A percentile compares a stretch with the other conserved stretches of the same genome.
These are phyloP conservation scores for Zaprionus camerounensis DNA, from an alignment of 1,140 invertebrate genomes.

Conservation along the genomic window DNA sequence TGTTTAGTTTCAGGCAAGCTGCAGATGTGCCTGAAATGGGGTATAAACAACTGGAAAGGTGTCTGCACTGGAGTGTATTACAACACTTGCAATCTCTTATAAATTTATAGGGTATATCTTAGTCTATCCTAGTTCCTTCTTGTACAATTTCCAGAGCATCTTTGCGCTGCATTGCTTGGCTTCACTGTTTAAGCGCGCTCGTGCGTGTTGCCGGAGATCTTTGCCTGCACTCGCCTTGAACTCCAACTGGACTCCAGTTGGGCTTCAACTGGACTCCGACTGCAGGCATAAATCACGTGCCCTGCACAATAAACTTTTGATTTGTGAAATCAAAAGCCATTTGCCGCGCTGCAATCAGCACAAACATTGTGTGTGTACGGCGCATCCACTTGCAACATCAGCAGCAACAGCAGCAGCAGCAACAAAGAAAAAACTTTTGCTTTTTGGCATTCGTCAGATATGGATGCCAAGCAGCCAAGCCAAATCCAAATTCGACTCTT, in stretches of 20 bases:
- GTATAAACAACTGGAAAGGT: no score
- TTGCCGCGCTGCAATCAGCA: constrained; percentile 84
- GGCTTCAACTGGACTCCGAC: constrained; percentile 44
- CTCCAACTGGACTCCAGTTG: not conserved
- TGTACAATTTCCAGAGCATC: not conserved
- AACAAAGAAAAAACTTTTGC: constrained; percentile 69
- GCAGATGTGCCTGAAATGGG: no score
- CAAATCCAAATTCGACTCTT: constrained; percentile 26
- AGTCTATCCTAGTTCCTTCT: not conserved
- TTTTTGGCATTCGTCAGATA: constrained; percentile 82
- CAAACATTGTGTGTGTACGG: constrained; percentile 70
- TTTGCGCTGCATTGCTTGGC: not conserved
- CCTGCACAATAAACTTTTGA: constrained; percentile 82
- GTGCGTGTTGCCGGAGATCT: constrained; percentile 63
- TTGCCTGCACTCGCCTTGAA: constrained; percentile 15
- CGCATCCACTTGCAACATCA: constrained; percentile 26
- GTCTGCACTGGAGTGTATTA: no score
- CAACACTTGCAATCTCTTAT: no score
- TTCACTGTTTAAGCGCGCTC: constrained; percentile 32
- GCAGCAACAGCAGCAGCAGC: constrained; percentile 18
- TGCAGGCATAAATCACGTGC: constrained; percentile 84
- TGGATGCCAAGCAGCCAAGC: constrained; percentile 66
- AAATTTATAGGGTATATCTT: not conserved
- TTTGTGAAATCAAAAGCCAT: constrained; percentile 84
- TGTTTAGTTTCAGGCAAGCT: not conserved